Conservation (phyloP, 1,140 invertebrate genomes). For the Helicoverpa zea region DNA sequence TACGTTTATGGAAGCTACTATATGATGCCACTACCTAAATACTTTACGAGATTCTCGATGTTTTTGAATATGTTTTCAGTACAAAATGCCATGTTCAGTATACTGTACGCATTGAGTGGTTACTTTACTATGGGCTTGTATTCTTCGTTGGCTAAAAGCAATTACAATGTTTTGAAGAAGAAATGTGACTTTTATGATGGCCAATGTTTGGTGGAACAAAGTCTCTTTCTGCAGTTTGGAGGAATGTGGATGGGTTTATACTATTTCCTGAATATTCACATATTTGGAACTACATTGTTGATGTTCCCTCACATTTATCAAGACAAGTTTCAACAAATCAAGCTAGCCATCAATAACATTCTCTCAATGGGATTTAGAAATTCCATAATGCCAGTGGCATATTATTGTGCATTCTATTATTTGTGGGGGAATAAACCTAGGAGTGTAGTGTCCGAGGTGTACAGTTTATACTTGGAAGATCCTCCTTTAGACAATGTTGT, state of each 20-base stretch:
- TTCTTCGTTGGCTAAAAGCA: conserved; percentile 87
- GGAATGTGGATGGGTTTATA: conserved; percentile 91
- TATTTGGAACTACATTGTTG: conserved; percentile 86
- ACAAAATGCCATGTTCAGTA: conserved; percentile 87
- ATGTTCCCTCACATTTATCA: conserved; percentile 90
- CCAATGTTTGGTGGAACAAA: conserved; percentile 80
- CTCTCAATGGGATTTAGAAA: conserved; percentile 87
- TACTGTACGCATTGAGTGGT: conserved; percentile 88
- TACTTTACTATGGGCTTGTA: conserved; percentile 88
- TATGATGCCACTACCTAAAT: conserved; percentile 79
- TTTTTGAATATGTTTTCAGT: conserved; percentile 88
- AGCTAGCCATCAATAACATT: conserved; percentile 86
- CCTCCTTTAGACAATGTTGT: conserved; percentile 86
- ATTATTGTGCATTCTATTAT: conserved; percentile 88
- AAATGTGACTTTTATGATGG: conserved; percentile 75
- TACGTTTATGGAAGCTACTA: conserved; percentile 81
- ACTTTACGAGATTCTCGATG: conserved; percentile 88
- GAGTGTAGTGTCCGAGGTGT: conserved; percentile 77
- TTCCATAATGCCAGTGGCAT: conserved; percentile 88
- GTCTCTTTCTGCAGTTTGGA: conserved; percentile 88
- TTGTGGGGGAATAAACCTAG: conserved; percentile 84
- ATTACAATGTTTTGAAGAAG: conserved; percentile 85
- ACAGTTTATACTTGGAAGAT: conserved; percentile 86
- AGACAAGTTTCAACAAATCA: conserved; percentile 89
- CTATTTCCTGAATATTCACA: conserved; percentile 88